Evolutionary conservation across 2,113 vertebrate genomes (phyloP), one percentile per base, ranked within the genome.

Genomic region (Arothron firmamentum): DNA sequence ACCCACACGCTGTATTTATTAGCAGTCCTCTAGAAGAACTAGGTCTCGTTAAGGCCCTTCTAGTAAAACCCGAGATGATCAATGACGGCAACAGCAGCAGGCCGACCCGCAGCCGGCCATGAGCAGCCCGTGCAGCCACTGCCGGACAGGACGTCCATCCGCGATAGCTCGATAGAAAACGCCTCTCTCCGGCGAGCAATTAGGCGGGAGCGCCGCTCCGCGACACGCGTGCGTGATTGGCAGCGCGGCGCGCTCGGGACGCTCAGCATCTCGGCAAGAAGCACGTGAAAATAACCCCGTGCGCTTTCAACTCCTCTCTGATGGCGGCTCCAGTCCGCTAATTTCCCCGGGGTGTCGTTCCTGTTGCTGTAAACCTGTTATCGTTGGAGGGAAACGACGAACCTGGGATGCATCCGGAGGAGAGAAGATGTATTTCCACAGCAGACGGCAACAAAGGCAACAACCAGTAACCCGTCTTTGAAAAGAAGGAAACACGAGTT

Each of bases 281-380:
- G 64, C 78, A 79, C 72, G 88, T 85, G 78, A 58, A 67, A 86
- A 85, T 88, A 85, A 85, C 74, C 77, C 64, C 15, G 8, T 65
- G 67, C 19, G 23, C 61, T 59, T 82, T 84, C 59, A 68, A 62
- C 79, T 82, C 79, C 67, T 74, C 70, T 68, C 71, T 38, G 61
- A 84, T 83, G 66, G 78, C 84, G 73, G 57, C 45, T 9, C 48
- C 71, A 62, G 41, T 55, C 51, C 48, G 56, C 71, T 85, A 75
- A 86, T 89, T 88, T 89, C 80, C 82, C 83, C 34, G 0, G 77
- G 57, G 88, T 57, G 73, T 76, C 77, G 74, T 84, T 82, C 82
- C 70, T 77, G 69, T 68, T 55, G 77, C 79, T 77, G 67, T 73
- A 82, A 80, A 87, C 57, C 73, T 70, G 78, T 88, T 88, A 79